phyloP scores from a whole-genome alignment of 2,113 vertebrate genomes.

The Bostrychus sinensis region DNA sequence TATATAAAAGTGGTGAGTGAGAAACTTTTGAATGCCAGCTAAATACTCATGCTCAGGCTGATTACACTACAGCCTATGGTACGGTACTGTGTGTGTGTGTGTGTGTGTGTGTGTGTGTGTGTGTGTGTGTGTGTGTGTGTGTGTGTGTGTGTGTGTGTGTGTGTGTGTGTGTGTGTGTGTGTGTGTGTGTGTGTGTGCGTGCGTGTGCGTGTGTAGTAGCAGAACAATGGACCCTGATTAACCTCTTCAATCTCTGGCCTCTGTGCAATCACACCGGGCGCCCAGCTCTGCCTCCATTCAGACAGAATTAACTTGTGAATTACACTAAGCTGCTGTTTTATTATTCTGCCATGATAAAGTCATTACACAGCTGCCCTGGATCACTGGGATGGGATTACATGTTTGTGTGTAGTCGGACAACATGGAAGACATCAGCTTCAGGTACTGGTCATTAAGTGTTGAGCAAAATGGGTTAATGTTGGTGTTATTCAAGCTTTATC shows the following conservation, averaged over 20 bases:
- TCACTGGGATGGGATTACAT: neutral
- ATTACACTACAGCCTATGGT: conserved; percentile 15
- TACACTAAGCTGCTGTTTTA: conserved; percentile 2
- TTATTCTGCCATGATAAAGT: conserved; percentile 2
- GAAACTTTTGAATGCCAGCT: conserved; percentile 1
- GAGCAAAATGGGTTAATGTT: neutral
- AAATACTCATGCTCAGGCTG: neutral
- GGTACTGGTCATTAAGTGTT: neutral
- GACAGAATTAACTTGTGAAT: conserved; percentile 2
- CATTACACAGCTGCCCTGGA: neutral
- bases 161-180: conserved; percentile 17
- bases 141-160: neutral
- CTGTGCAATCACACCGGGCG: neutral
- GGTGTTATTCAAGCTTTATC: neutral
- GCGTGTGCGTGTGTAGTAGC: neutral
- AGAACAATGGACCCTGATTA: conserved; percentile 8
- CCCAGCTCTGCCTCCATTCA: neutral
- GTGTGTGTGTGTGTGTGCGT: conserved; percentile 12
- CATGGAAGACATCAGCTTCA: neutral
- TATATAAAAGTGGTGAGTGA: neutral
- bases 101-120: conserved; percentile 19
- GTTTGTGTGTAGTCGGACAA: neutral
- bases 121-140: neutral
- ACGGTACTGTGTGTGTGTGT: conserved; percentile 6
- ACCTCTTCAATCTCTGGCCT: conserved; percentile 6